These are phyloP conservation scores for Acanthurus tractus DNA, from an alignment of 2,797 vertebrate species.

Conservation along the genomic window DNA sequence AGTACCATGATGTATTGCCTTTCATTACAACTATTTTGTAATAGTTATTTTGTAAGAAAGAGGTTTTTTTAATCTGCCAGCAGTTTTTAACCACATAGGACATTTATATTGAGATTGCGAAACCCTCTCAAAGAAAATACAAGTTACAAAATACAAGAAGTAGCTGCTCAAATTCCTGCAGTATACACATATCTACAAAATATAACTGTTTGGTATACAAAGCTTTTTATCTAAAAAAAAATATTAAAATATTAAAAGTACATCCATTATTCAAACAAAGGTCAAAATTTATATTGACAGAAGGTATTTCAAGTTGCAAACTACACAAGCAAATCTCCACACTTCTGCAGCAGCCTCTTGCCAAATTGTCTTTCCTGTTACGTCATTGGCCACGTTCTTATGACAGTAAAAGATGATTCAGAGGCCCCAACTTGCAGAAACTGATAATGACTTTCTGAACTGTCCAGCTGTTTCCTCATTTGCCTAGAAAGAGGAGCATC, in stretches of 20 bases:
- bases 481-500: neutral
- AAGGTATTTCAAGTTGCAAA: constrained; percentile 4
- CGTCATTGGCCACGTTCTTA: constrained; percentile 11
- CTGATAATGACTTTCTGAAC: neutral
- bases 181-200: constrained; percentile 17
- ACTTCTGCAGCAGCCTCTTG: constrained; percentile 30
- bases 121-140: neutral
- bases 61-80: neutral
- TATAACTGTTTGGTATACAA: neutral
- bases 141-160: neutral
- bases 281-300: neutral
- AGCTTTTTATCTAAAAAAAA: neutral
- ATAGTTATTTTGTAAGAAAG: too few species aligned
- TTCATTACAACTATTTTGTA: neutral
- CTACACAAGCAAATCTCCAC: neutral
- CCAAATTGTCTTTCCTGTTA: constrained; percentile 53
- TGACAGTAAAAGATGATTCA: constrained; percentile 12
- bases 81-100: constrained; percentile 10
- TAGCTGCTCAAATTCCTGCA: neutral
- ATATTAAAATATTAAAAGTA: neutral
- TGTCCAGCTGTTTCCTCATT: neutral
- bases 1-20: constrained; percentile 8
- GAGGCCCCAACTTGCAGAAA: neutral
- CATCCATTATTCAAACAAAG: neutral
- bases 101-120: neutral